Base-by-base conservation (phyloP, 2,797 vertebrate species). In the Cottoperca gobio region DNA sequence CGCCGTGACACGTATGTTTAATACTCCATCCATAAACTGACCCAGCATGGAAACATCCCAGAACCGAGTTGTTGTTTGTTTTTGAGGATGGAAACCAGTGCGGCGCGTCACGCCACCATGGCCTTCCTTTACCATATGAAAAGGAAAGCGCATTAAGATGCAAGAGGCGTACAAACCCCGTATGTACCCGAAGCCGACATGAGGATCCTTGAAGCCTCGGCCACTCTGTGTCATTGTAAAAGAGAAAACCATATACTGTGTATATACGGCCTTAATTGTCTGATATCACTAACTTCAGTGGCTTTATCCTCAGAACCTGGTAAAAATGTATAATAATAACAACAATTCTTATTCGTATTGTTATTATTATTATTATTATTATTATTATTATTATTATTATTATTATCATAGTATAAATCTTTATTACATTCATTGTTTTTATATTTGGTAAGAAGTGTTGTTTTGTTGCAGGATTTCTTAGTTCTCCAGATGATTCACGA, bases 51-150 rank as follows among this genome's bases (percentile, higher is more conserved):
- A 88, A 86, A 88, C 67, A 73, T 75, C 45, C 48, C 67, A 75
- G 66, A 81, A 66, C 53, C 16, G 43, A 35, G 11, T 58, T 74
- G 11, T 61, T 74, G 17, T 64, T 66, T 71, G n/a, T n/a, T 70
- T 65, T 40, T 14, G 11, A 52, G 45, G 49, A 33, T 53, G 66
- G 60, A 84, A 83, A 81, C 50, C 73, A 80, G 57, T 66, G 82
- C 81, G 73, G 71, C 53, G 82, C 82, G 81, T 88, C 89, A 84
- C 76, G 85, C 85, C 81, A 81, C 81, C 52, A 79, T 86, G 83
- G 88, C 79, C 81, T 87, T 64, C 60, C 81, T 87, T 91, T 84
- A 86, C 70, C 79, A 78, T 76, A 70, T 84, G 84, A 90, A 89
- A 91, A 71, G 84, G n/a, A 72, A 46, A 55, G 54, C 24, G 63